Evolutionary conservation across 1,140 invertebrate species (phyloP), one percentile per base, ranked within the genome.

Genomic region (Gonatopus flavifemur): DNA sequence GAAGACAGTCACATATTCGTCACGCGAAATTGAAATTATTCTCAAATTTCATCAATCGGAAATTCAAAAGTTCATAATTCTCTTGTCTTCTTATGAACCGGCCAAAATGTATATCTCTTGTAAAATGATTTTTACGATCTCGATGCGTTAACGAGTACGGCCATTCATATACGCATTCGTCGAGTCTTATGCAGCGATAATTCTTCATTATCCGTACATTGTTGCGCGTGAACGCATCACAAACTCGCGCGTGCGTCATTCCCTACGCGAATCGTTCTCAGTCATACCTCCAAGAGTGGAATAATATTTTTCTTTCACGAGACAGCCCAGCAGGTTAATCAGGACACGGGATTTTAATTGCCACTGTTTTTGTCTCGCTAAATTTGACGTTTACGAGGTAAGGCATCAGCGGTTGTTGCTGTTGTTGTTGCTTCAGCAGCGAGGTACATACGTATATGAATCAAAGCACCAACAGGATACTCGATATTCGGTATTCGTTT

Each of bases 131-230:
- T 76, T 76, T 76, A 76, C 64, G 74, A 69, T 62, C 68, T 31
- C 43, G 60, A 67, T 57, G 49, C 54, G 62, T 66, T 76, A 76
- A 77, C 75, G 74, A 76, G 75, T 69, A 59, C 55, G 57, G 62
- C 62, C 32, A 55, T 57, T 61, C 62, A 45, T 56, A 69, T 72
- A 74, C 67, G 65, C 54, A 53, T 43, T 43, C 43, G 24, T 28
- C 42, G 53, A 54, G 44, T 67, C 74, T 75, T 76, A 75, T 66
- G 69, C 66, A 70, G 66, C 65, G 73, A 77, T 77, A 77, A 77
- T 77, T 77, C 74, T 77, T 77, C 75, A 77, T 77, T 77, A 77
- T 74, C n/a, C 66, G 72, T 68, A 76, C 72, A 77, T 77, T 77
- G 72, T 77, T 74, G 72, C 68, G 21, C 44, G 19, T 42, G 39